Evolutionary conservation across 2,888 invertebrate genomes (phyloP).

Genomic region (Didymodactylos carnosus): DNA sequence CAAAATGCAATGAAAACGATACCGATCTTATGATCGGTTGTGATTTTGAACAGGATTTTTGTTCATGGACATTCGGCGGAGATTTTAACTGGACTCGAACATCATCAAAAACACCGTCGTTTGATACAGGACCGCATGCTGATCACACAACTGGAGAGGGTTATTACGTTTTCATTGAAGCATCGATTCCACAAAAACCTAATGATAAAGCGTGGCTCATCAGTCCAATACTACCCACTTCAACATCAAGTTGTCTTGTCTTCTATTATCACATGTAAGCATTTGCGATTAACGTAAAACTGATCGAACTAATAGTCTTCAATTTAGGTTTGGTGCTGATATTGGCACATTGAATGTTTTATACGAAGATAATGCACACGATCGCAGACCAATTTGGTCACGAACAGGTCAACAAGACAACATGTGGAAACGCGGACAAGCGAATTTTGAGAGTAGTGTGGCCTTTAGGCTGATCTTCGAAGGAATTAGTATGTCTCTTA

Average conservation of each 20-base stretch:
- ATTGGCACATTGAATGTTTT: conserved; percentile 4
- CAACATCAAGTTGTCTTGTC: not conserved
- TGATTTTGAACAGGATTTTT: conserved; percentile 23
- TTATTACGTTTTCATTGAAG: conserved; percentile 23
- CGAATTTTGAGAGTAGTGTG: not conserved
- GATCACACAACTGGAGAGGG: conserved; percentile 17
- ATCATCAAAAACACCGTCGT: conserved; percentile 10
- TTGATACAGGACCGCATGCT: conserved; percentile 14
- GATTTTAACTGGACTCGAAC: conserved; percentile 15
- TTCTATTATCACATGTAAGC: not conserved
- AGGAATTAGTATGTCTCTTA: not conserved
- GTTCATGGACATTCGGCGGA: conserved; percentile 20
- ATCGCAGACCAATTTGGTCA: conserved; percentile 6
- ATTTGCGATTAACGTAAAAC: not conserved
- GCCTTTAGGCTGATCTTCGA: conserved; percentile 7
- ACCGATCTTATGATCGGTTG: conserved; percentile 16
- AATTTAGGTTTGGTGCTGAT: not conserved
- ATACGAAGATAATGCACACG: not conserved
- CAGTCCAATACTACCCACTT: not conserved
- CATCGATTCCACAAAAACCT: conserved; percentile 18
- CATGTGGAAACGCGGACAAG: conserved; percentile 3
- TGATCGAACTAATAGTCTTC: not conserved
- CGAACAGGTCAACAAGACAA: conserved; percentile 14
- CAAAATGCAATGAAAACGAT: conserved; percentile 3
- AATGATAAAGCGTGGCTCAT: conserved; percentile 15